Evolutionary conservation across 64 coral and sea anemone genomes (phyloP), one percentile per base, ranked within the genome.

Genomic region (Stichodactyla helianthus): DNA sequence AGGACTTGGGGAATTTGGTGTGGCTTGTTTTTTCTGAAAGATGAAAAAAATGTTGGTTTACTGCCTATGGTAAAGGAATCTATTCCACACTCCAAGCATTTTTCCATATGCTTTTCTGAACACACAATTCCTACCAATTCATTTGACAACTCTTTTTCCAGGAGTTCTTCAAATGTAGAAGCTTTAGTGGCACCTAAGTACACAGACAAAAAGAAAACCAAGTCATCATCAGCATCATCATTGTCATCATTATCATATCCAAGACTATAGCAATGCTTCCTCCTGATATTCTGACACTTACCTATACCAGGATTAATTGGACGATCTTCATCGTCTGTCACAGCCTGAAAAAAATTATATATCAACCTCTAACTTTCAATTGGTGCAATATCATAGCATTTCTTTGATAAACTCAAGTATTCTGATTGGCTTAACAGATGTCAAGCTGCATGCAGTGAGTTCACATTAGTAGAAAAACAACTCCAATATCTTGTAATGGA

Each of bases 131-230:
- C 6, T 59, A 91, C 89, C 81, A 91, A 68, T 59, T 95, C 91
- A 77, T 78, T 83, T 85, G 87, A 84, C 13, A 96, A 59, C 79
- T 96, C 82, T 60, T 87, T 82, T 54, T 96, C 94, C 13, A 96
- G 78, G 55, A 96, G 91, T 77, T 93, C 88, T 58, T 96, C 94
- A 90, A 96, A 96, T 35, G 91, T 92, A 51, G 83, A 20, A 44
- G 83, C 83, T 31, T 57, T 60, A 84, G 53, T 35, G 10, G 31
- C 51, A 84, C 83, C 83, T 84, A 17, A 7, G 77, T 16, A 50
- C 7, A 19, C 0, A 78, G 6, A 14, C 50, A 28, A 78, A 9
- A n/a, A 74, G 4, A 74, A 74, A 31, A 13, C 0, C 7, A 27
- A 27, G 1, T 13, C 22, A 59, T 59, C 56, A 59, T 1, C 56